phyloP scores from a whole-genome alignment of 2,888 invertebrate species.

The Caenorhabditis macrosperma region DNA sequence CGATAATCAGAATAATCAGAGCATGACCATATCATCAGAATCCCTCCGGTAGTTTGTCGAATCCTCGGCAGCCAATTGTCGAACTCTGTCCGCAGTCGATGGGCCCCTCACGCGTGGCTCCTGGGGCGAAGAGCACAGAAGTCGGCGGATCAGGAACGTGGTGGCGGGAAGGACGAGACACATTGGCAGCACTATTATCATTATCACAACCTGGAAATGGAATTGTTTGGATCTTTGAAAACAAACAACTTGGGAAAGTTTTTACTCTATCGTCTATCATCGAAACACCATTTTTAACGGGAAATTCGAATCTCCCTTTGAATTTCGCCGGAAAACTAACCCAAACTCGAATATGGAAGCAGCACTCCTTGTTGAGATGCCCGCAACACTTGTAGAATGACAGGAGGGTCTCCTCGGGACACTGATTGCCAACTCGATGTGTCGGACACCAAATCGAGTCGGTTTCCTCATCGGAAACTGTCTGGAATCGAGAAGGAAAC shows the following conservation, averaged over 20 bases:
- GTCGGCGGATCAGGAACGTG: conserved; percentile 31
- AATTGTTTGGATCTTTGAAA: neutral
- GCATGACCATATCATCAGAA: conserved; percentile 57
- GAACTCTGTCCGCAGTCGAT: conserved; percentile 35
- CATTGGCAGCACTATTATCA: conserved; percentile 59
- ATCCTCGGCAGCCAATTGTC: conserved; percentile 46
- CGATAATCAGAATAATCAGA: no score
- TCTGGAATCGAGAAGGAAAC: neutral
- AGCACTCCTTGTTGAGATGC: conserved; percentile 61
- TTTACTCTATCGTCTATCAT: no score
- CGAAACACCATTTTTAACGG: no score
- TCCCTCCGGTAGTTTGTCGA: conserved; percentile 37
- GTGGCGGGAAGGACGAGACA: conserved; percentile 54
- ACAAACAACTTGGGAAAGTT: no score
- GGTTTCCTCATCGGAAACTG: conserved; percentile 7
- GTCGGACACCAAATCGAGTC: conserved; percentile 57
- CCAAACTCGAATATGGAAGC: conserved; percentile 59
- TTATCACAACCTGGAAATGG: conserved; percentile 46
- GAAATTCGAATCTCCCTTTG: no score
- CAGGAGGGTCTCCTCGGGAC: conserved; percentile 43
- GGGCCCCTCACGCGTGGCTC: conserved; percentile 7
- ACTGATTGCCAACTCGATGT: conserved; percentile 45
- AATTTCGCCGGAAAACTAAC: conserved; percentile 33
- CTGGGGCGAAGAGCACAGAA: conserved; percentile 21
- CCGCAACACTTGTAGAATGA: conserved; percentile 63